Conservation (phyloP, 92 coral and sea anemone species). For the Palythoa grandiflora region DNA sequence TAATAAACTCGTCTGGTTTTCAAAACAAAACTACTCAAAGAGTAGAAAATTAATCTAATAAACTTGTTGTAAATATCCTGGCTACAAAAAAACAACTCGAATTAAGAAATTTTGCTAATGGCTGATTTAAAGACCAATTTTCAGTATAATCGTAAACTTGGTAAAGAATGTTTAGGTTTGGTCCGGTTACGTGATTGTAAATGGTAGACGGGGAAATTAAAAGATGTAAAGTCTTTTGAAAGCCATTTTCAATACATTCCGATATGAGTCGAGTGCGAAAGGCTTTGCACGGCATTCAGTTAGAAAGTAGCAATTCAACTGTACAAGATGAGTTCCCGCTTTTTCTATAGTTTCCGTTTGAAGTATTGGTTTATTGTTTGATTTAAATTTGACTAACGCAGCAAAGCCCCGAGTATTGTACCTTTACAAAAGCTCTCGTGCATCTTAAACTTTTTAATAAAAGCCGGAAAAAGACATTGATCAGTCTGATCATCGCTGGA, state of each 20-base stretch:
- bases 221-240: not conserved
- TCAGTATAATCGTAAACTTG: not conserved
- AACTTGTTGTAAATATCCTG: not conserved
- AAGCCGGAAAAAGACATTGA: constrained; percentile 22
- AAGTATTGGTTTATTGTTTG: constrained; percentile 25
- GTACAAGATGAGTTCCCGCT: not conserved
- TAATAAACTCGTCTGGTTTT: not conserved
- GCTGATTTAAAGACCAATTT: not conserved
- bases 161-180: not conserved
- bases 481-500: not conserved
- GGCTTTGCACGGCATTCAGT: not conserved
- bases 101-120: not conserved
- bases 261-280: not conserved
- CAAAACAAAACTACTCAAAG: constrained; percentile 21
- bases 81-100: not conserved
- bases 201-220: not conserved
- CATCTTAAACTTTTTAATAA: not conserved
- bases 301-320: not conserved
- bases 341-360: constrained; percentile 2
- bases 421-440: constrained; percentile 18
- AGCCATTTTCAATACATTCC: not conserved
- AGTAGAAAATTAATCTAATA: constrained; percentile 10
- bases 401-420: constrained; percentile 14
- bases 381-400: constrained; percentile 1
- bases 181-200: not conserved